Base-by-base conservation (phyloP, 1,140 invertebrate genomes). In the Tribolium madens region DNA sequence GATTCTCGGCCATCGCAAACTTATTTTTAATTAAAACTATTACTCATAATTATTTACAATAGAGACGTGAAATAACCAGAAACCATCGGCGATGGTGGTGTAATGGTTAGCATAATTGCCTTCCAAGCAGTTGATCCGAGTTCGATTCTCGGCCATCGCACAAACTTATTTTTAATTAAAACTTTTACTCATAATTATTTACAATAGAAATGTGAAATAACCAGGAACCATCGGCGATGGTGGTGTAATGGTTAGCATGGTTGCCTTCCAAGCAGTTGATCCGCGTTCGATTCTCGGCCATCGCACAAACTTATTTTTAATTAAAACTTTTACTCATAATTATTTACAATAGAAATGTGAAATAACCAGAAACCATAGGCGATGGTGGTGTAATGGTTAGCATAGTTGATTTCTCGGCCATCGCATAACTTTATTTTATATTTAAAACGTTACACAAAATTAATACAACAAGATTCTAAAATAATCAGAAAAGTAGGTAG, bases 81-180 rank as follows among this genome's bases (percentile, higher is more conserved):
- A 21, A 73, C 36, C 36, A 21, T 52, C 75, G 80, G 83, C 89
- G 89, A 91, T 89, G 89, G 89, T 91, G 90, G 90, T 91, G 90
- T 91, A 91, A 91, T 91, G 90, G 90, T 91, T 87, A 91, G 89
- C 90, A 91, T 91, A 91, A 89, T 91, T 91, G 89, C 89, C 89
- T 95, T 95, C 93, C 93, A 95, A 96, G 93, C 94, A 95, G 92
- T 94, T 94, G 94, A 95, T 93, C 94, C 93, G 93, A 92, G 94
- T 96, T 96, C 94, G 93, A 96, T 93, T 96, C 94, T 92, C 93
- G 93, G 64, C 64, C 64, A 69, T 69, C 64, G 64, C 64, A 69
- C 21, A 14, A 42, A 2, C 9, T 42, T 42, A n/a, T n/a, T n/a
- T n/a, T n/a, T n/a, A n/a, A n/a, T n/a, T n/a, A n/a, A n/a, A n/a